phyloP scores from a whole-genome alignment of 2,888 invertebrate genomes.

The Enchytraeus crypticus region DNA sequence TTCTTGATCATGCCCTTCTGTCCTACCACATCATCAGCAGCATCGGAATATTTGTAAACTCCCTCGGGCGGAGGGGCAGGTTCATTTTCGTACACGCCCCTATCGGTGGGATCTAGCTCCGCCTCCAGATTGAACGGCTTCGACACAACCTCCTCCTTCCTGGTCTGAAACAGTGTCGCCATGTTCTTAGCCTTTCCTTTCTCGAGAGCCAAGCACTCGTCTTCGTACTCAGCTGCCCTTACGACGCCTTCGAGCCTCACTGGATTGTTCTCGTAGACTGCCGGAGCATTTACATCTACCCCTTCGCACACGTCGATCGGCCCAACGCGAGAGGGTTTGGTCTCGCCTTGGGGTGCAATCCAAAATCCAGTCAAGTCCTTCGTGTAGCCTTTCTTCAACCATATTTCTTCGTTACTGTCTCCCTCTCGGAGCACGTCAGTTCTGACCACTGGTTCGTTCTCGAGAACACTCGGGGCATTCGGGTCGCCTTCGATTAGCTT shows the following conservation, averaged over 20 bases:
- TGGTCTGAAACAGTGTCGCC: background rate
- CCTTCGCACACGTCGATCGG: background rate
- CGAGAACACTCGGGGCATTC: background rate
- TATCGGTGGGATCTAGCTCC: background rate
- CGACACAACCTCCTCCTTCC: background rate
- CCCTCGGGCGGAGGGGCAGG: background rate
- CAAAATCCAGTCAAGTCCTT: background rate
- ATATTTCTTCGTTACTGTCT: background rate
- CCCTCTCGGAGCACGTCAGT: constrained; percentile 18
- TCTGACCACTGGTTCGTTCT: background rate
- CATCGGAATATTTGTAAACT: background rate
- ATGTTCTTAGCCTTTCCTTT: background rate
- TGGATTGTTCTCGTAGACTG: constrained; percentile 25
- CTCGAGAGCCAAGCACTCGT: constrained; percentile 4
- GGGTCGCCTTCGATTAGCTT: background rate
- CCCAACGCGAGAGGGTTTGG: background rate
- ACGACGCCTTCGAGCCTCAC: constrained; percentile 18
- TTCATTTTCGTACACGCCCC: background rate
- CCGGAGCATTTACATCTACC: constrained; percentile 10
- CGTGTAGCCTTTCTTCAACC: background rate
- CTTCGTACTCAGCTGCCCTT: background rate
- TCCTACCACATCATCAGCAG: background rate
- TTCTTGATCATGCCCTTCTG: background rate
- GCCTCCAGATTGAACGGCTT: background rate
- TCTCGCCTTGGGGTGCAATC: background rate